A percentile compares a stretch with the other conserved stretches of the same genome.
Conservation (phyloP, 2,888 invertebrate species). For the Sarcophaga variegata region DNA sequence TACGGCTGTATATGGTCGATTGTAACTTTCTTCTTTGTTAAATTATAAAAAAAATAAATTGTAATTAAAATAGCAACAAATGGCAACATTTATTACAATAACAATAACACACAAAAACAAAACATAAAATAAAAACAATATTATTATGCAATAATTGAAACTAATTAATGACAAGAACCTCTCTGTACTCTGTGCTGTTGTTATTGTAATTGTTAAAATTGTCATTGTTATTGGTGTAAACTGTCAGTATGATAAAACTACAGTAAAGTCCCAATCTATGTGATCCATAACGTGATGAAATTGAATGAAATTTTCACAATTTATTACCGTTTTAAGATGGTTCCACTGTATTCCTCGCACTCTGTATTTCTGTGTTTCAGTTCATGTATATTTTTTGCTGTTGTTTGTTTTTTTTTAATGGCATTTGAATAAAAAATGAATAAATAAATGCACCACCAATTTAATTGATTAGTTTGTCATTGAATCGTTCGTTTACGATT, state of each 20-base stretch:
- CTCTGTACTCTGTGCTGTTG: not conserved
- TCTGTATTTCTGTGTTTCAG: not conserved
- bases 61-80: not conserved
- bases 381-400: constrained; percentile 1
- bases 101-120: not conserved
- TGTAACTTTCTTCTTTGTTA: too few relatives aligned
- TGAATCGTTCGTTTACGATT: constrained; percentile 54
- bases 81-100: not conserved
- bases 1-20: too few relatives aligned
- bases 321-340: not conserved
- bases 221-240: constrained; percentile 3
- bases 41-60: too few relatives aligned
- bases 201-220: constrained; percentile 1
- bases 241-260: constrained; percentile 4
- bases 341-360: not conserved
- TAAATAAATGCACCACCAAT: constrained; percentile 58
- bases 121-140: constrained; percentile 19
- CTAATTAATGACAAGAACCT: constrained; percentile 60
- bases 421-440: not conserved
- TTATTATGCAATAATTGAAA: constrained; percentile 67
- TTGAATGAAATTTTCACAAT: not conserved
- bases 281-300: not conserved
- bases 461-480: constrained; percentile 69
- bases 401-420: constrained; percentile 24
- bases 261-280: not conserved